A percentile compares a stretch with the other conserved stretches of the same genome.
These are phyloP conservation scores for Blastobasis adustella DNA, from an alignment of 2,888 invertebrate genomes.

Conservation along the genomic window DNA sequence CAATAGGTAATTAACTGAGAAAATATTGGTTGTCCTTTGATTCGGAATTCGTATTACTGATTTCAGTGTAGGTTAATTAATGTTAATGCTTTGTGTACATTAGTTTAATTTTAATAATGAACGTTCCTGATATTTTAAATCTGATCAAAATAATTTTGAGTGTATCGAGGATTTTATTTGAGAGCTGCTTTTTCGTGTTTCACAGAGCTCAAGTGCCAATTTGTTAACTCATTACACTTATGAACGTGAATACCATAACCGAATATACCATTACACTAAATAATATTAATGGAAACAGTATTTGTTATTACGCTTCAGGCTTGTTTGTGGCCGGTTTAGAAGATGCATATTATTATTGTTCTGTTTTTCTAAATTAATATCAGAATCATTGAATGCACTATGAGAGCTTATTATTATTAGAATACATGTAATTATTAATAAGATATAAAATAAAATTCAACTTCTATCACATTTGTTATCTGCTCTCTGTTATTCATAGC, in stretches of 20 bases:
- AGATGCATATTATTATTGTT: background rate
- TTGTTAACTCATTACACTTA: slow-evolving; percentile 6
- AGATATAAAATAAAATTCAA: slow-evolving; percentile 17
- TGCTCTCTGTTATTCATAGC: slow-evolving; percentile 3
- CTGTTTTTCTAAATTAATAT: background rate
- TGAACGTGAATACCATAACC: slow-evolving; percentile 5
- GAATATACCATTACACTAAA: too few relatives aligned
- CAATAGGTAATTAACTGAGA: too few relatives aligned
- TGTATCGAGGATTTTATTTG: slow-evolving; percentile 9
- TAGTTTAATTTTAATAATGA: slow-evolving; percentile 40
- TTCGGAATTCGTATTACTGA: slow-evolving; percentile 9
- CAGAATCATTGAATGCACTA: slow-evolving; percentile 9
- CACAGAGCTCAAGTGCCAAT: slow-evolving; percentile 15
- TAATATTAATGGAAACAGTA: background rate
- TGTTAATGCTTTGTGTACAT: slow-evolving; percentile 32
- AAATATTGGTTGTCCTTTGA: background rate
- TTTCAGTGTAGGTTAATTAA: slow-evolving; percentile 25
- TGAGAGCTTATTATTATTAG: slow-evolving; percentile 22
- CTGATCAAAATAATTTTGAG: slow-evolving; percentile 39
- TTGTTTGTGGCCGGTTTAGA: background rate
- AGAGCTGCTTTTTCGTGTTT: slow-evolving; percentile 24
- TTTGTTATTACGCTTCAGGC: slow-evolving; percentile 3
- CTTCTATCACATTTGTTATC: slow-evolving; percentile 5
- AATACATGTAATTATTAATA: slow-evolving; percentile 15
- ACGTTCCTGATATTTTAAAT: slow-evolving; percentile 51